Evolutionary conservation across 2,888 invertebrate species (phyloP), one percentile per base, ranked within the genome.

Genomic region (Elegia similella): DNA sequence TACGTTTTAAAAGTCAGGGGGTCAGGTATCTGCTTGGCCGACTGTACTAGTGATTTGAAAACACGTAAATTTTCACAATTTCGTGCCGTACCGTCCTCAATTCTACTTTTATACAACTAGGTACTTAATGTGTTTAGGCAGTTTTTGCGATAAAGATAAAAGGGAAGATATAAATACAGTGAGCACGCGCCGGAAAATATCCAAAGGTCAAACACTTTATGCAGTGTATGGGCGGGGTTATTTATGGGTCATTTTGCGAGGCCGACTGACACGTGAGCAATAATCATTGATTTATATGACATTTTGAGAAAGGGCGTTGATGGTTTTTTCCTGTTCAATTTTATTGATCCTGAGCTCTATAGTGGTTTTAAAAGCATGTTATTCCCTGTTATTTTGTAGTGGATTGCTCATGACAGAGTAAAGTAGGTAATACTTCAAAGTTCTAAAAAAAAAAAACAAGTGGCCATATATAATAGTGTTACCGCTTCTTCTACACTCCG

Each of bases 231-330:
- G 46, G 46, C 13, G 47, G 47, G 47, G 29, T 29, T 30, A 47
- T 47, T 47, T 47, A 47, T 47, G 23, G 47, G 29, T 29, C 12
- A 47, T 47, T 47, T 47, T 47, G 23, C 47, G 23, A n/a, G 6
- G 10, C n/a, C 38, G 47, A n/a, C 23, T 29, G 47, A 47, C 13
- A n/a, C 12, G 17, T 47, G 29, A 13, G 47, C 29, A 47, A 47
- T 47, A 47, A 38, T 38, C 38, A 38, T 38, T 38, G 38, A 38
- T 38, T 38, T 38, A 38, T 38, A 38, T 38, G 38, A 5, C 38
- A 12, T 38, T 38, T 38, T n/a, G n/a, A 38, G n/a, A 38, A n/a
- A 38, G 38, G 38, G 38, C 38, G 38, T n/a, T 38, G 10, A 38
- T n/a, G 38, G 10, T 8, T 3, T 38, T 38, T 38, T 38, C 23